phyloP scores from a whole-genome alignment of 92 coral and sea anemone genomes.

The Anthopleura xanthogrammica region DNA sequence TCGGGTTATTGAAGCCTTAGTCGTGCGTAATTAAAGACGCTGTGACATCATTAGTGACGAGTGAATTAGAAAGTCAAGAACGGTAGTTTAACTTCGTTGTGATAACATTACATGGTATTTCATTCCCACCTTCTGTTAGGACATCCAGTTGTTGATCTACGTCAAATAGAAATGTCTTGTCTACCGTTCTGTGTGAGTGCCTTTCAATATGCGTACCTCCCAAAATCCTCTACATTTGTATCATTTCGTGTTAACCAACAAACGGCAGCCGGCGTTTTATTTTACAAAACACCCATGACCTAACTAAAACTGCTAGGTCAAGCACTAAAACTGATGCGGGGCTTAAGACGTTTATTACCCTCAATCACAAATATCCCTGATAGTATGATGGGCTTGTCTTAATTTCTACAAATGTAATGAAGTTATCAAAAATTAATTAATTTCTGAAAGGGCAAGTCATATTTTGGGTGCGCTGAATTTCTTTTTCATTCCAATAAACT shows the following conservation, averaged over 20 bases:
- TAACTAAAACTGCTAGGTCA: background rate
- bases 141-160: background rate
- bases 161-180: background rate
- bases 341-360: no score
- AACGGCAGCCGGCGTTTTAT: background rate
- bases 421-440: no score
- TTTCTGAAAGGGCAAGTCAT: no score
- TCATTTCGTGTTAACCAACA: background rate
- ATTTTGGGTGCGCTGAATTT: no score
- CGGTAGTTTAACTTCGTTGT: background rate
- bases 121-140: background rate
- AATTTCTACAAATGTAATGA: no score
- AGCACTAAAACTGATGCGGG: background rate
- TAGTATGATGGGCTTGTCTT: no score
- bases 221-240: background rate
- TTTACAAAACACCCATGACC: background rate
- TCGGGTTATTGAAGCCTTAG: background rate
- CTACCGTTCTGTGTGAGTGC: background rate
- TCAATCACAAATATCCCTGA: no score
- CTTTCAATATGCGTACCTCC: background rate
- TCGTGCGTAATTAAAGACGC: slow-evolving; percentile 2
- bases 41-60: background rate
- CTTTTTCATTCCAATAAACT: no score
- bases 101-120: background rate
- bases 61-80: background rate